Conservation (phyloP, 1,140 invertebrate species). For the Pteromalus puparum region DNA sequence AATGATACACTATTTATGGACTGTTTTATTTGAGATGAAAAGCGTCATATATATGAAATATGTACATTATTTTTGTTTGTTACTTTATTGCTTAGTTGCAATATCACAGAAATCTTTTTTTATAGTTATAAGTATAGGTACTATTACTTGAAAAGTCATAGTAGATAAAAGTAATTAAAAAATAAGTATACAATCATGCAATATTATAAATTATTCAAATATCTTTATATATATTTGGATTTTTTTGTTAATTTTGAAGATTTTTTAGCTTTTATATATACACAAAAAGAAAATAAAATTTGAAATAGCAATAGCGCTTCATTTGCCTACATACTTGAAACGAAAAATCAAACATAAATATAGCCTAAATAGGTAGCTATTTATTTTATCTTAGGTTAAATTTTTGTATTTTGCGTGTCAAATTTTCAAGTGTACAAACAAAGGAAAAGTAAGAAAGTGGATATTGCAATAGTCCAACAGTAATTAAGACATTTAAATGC, state of each 20-base stretch:
- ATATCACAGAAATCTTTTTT: background rate
- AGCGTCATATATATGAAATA: background rate
- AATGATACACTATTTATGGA: background rate
- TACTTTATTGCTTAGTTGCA: background rate
- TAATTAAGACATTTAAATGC: background rate
- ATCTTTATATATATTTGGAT: background rate
- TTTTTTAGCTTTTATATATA: background rate
- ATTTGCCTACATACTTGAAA: background rate
- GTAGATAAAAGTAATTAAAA: background rate
- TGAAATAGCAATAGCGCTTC: background rate
- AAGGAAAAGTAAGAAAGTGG: constrained; percentile 17
- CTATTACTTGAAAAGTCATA: constrained; percentile 1
- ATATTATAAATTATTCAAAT: background rate
- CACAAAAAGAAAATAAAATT: background rate
- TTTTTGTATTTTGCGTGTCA: background rate
- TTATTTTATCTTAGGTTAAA: background rate
- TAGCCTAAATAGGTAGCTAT: background rate
- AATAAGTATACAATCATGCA: background rate
- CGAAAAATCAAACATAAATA: constrained; percentile 1
- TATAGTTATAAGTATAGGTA: background rate
- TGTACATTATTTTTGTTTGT: constrained; percentile 4
- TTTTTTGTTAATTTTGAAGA: background rate
- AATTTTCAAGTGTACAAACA: constrained; percentile 3
- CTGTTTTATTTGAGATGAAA: background rate
- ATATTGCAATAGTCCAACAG: background rate